phyloP scores from a whole-genome alignment of 53 echinoderm and acorn worm species.

The Zoroaster sp. region DNA sequence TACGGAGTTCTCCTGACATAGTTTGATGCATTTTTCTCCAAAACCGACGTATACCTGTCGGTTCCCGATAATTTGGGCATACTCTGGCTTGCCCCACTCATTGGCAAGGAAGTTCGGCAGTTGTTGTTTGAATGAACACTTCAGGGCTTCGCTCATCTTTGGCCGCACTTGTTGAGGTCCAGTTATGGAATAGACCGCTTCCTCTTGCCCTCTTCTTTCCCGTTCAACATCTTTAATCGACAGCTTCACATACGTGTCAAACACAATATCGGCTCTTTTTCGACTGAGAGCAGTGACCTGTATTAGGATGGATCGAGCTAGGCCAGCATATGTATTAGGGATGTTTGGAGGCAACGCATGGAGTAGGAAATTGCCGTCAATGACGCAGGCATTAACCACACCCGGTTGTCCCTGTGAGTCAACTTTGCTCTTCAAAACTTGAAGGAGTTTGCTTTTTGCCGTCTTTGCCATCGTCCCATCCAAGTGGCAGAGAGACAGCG shows the following conservation, averaged over 20 bases:
- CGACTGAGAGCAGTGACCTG: slow-evolving; percentile 14
- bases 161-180: slow-evolving; percentile 54
- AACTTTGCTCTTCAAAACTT: not conserved
- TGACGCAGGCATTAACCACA: slow-evolving; percentile 30
- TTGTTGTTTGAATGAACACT: slow-evolving; percentile 29
- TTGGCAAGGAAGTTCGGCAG: not conserved
- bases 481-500: not conserved
- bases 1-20: not conserved
- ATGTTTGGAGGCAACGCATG: slow-evolving; percentile 32
- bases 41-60: not conserved
- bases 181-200: slow-evolving; percentile 40
- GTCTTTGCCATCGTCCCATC: slow-evolving; percentile 29
- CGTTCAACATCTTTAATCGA: slow-evolving; percentile 59
- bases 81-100: not conserved
- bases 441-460: not conserved
- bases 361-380: slow-evolving; percentile 69
- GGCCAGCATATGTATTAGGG: slow-evolving; percentile 44
- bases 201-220: not conserved
- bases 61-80: not conserved
- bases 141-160: slow-evolving; percentile 11
- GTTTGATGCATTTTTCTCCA: not conserved
- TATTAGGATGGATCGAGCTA: slow-evolving; percentile 20
- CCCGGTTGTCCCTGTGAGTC: not conserved
- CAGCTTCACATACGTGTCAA: too few species aligned
- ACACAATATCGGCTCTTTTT: slow-evolving; percentile 6